Evolutionary conservation across 2,888 invertebrate genomes (phyloP).

Genomic region (Fragum sueziense): DNA sequence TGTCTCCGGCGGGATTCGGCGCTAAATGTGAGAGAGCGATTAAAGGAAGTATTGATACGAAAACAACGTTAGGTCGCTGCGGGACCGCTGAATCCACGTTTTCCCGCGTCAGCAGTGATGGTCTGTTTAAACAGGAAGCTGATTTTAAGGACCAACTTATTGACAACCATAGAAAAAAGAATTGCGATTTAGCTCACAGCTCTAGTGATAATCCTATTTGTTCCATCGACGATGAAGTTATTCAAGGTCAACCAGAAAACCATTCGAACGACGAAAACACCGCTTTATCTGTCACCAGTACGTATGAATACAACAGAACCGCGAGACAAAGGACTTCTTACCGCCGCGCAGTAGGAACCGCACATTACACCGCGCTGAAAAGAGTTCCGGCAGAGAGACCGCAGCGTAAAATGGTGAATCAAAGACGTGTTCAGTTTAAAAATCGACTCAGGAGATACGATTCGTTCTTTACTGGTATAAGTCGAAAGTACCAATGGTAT

Average conservation of each 20-base stretch:
- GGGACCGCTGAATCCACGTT: slow-evolving; percentile 44
- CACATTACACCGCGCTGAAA: slow-evolving; percentile 15
- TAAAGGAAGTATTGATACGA: background rate
- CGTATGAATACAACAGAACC: slow-evolving; percentile 15
- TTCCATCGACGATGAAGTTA: slow-evolving; percentile 27
- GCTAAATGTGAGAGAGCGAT: background rate
- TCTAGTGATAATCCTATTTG: slow-evolving; percentile 28
- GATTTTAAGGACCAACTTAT: slow-evolving; percentile 31
- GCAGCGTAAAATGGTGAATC: background rate
- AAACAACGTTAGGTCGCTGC: slow-evolving; percentile 9
- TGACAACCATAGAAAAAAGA: background rate
- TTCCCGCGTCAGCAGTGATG: slow-evolving; percentile 3
- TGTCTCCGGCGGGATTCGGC: background rate
- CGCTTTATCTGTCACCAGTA: background rate
- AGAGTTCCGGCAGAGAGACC: slow-evolving; percentile 7
- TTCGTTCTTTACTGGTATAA: slow-evolving; percentile 30
- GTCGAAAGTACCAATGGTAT: slow-evolving; percentile 74
- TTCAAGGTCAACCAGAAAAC: background rate
- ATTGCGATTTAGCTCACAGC: background rate
- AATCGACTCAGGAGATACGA: background rate
- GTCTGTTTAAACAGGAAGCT: background rate
- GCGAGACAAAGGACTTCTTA: slow-evolving; percentile 50
- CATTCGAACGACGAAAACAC: background rate
- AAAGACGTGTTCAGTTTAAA: slow-evolving; percentile 7
- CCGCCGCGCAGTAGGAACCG: slow-evolving; percentile 46